Evolutionary conservation across 2,113 vertebrate species (phyloP).

Genomic region (Hippotragus niger): DNA sequence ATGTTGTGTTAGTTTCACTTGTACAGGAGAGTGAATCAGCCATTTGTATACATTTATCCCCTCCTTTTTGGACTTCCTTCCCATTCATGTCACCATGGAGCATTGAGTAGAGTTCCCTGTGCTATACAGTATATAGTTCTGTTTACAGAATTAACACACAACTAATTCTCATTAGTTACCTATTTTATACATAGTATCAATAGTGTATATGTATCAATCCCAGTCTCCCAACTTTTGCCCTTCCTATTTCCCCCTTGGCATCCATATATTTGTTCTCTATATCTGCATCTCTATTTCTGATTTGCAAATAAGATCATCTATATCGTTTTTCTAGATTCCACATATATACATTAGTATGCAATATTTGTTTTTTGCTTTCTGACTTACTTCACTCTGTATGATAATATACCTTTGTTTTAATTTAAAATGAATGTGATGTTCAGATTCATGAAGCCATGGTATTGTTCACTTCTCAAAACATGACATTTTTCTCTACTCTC

Average conservation of each 20-base stretch:
- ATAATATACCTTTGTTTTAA: background rate
- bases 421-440: constrained; percentile 1
- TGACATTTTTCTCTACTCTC: background rate
- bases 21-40: background rate
- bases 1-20: background rate
- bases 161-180: background rate
- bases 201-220: background rate
- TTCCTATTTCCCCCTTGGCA: background rate
- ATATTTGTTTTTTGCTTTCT: background rate
- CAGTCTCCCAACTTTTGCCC: background rate
- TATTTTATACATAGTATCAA: background rate
- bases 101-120: background rate
- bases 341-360: background rate
- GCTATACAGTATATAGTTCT: background rate
- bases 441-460: background rate
- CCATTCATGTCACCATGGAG: background rate
- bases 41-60: background rate
- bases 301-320: background rate
- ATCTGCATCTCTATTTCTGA: background rate
- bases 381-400: background rate
- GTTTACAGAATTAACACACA: background rate
- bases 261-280: background rate
- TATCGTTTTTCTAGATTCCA: background rate
- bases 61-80: background rate
- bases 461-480: background rate